These are phyloP conservation scores for Pararge aegeria DNA, from an alignment of 1,140 invertebrate genomes.

Conservation along the genomic window DNA sequence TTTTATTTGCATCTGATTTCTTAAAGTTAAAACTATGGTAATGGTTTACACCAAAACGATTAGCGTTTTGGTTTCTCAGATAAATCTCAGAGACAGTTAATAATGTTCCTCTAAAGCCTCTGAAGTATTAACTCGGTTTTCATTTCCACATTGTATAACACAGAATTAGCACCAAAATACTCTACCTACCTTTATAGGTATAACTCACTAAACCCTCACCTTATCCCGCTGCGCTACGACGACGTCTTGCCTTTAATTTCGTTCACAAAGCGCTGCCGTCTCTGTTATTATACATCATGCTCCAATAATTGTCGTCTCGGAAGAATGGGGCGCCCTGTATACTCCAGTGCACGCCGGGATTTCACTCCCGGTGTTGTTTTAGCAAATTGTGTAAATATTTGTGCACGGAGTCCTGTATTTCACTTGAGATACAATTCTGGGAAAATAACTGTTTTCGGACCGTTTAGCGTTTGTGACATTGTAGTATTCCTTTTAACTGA, in stretches of 20 bases:
- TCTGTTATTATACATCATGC: conserved; percentile 48
- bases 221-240: background rate
- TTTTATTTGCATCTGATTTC: too few species aligned
- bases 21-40: too few species aligned
- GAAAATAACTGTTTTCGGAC: background rate
- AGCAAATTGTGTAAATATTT: conserved; percentile 39
- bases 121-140: too few species aligned
- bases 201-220: conserved; percentile 5
- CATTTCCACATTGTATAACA: too few species aligned
- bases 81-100: too few species aligned
- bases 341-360: conserved; percentile 26
- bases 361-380: conserved; percentile 26
- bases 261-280: conserved; percentile 36
- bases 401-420: conserved; percentile 14
- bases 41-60: too few species aligned
- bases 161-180: too few species aligned
- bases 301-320: conserved; percentile 50
- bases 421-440: conserved; percentile 15
- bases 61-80: too few species aligned
- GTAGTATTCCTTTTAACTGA: background rate
- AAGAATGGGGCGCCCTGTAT: conserved; percentile 38
- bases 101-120: too few species aligned
- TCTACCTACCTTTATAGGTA: background rate
- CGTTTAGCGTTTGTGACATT: background rate
- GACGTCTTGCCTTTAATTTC: conserved; percentile 42